These are phyloP conservation scores for Picathartes gymnocephalus DNA, from an alignment of 2,113 vertebrate species.

Conservation along the genomic window DNA sequence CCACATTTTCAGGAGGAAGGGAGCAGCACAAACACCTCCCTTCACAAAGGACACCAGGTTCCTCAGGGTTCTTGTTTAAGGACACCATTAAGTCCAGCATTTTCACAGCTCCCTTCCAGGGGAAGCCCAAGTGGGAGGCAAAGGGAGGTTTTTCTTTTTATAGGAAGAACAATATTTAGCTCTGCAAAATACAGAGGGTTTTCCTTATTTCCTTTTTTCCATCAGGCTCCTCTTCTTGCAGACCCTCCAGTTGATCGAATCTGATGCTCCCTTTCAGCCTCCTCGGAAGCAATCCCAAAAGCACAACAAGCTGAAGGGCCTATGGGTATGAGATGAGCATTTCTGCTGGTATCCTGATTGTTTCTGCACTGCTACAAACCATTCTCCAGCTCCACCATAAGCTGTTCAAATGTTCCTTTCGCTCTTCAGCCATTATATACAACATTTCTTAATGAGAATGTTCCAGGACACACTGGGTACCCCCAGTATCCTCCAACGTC, in stretches of 20 bases:
- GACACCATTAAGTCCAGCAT: neutral
- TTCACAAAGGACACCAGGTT: neutral
- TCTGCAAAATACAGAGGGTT: neutral
- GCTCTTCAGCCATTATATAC: neutral
- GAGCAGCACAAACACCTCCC: neutral
- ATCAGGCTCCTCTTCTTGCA: neutral
- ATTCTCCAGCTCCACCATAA: neutral
- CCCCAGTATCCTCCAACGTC: neutral
- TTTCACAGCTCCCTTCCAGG: constrained; percentile 3
- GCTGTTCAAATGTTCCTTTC: neutral
- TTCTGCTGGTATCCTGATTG: neutral
- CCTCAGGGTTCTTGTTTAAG: neutral
- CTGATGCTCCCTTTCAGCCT: neutral
- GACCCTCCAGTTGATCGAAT: neutral
- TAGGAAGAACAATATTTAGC: neutral
- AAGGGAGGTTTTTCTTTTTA: neutral
- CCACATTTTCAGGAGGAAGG: neutral
- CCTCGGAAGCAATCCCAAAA: neutral
- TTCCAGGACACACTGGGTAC: neutral
- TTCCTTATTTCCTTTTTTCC: neutral
- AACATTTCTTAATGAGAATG: neutral
- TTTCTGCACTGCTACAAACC: neutral
- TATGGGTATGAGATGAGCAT: neutral
- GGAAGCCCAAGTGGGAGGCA: neutral
- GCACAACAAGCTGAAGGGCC: neutral